phyloP scores from a whole-genome alignment of 2,113 vertebrate genomes.

The Callorhinus ursinus region DNA sequence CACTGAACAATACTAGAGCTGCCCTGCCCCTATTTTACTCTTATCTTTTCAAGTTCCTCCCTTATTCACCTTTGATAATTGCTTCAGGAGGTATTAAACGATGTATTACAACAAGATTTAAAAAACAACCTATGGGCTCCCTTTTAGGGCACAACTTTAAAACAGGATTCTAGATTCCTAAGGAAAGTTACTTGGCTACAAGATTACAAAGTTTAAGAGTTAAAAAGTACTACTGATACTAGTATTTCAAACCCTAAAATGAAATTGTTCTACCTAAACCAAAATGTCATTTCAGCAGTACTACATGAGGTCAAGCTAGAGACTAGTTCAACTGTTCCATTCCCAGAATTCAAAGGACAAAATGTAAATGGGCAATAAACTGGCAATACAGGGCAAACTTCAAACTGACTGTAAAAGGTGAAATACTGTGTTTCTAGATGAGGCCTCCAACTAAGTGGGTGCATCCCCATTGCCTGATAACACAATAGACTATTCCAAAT shows the following conservation, averaged over 20 bases:
- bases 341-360: slow-evolving; percentile 53
- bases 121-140: background rate
- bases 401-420: background rate
- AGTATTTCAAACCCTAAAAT: slow-evolving; percentile 27
- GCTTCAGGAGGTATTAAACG: background rate
- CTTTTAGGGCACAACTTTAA: background rate
- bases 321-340: background rate
- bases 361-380: slow-evolving; percentile 50
- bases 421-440: slow-evolving; percentile 31
- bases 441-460: background rate
- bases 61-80: background rate
- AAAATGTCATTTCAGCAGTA: slow-evolving; percentile 7
- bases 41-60: background rate
- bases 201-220: slow-evolving; percentile 11
- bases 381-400: slow-evolving; percentile 48
- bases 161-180: slow-evolving; percentile 12
- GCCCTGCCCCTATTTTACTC: background rate
- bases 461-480: background rate
- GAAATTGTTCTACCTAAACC: slow-evolving; percentile 3
- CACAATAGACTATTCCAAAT: background rate
- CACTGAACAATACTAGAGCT: background rate
- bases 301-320: background rate
- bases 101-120: background rate
- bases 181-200: background rate
- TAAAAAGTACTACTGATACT: background rate